Base-by-base conservation (phyloP, 2,797 vertebrate species). In the Galago senegalensis region DNA sequence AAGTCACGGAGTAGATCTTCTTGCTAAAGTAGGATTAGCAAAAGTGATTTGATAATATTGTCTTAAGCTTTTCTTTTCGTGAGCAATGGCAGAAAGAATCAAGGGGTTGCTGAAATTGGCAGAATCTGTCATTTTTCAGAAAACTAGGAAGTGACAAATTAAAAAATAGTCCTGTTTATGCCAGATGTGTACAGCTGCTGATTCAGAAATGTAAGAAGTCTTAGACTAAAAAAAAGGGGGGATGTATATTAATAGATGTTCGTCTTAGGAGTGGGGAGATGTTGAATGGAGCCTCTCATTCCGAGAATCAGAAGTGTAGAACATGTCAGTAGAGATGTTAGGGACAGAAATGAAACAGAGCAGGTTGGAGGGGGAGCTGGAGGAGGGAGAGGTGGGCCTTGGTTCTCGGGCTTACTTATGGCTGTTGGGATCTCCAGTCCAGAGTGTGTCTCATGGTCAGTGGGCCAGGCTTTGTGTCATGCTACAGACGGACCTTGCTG, bases 61-160 rank as follows among this genome's bases (percentile, higher is more conserved):
- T 65, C 80, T 25, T 34, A 82, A 79, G 31, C 31, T 16, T 94
- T 92, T n/a, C 67, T 81, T 80, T 91, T 63, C 21, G 80, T 73
- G 67, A 87, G n/a, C 20, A 70, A 89, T 5, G 37, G 4, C 14
- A 95, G 70, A 79, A 89, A 94, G 88, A 93, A 56, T 14, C 25
- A 61, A 21, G n/a, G 12, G 5, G 5, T 27, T 29, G 7, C 53
- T 69, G 23, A 79, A 83, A 93, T 34, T 67, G 81, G n/a, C 34
- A 92, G 79, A 96, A 90, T 93, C 79, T 94, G 31, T 65, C 61
- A 67, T 67, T 31, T 90, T 79, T 85, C 77, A 93, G 88, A 96
- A 96, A 93, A 92, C 49, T 82, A 89, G 80, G 76, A 94, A 91
- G 49, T 95, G 56, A 89, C 53, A 90, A 88, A 60, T 89, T 46